Percentiles rank a stretch among this genome's conserved stretches.
These are phyloP conservation scores for Emmelina monodactyla DNA, from an alignment of 2,888 invertebrate species.

Conservation along the genomic window DNA sequence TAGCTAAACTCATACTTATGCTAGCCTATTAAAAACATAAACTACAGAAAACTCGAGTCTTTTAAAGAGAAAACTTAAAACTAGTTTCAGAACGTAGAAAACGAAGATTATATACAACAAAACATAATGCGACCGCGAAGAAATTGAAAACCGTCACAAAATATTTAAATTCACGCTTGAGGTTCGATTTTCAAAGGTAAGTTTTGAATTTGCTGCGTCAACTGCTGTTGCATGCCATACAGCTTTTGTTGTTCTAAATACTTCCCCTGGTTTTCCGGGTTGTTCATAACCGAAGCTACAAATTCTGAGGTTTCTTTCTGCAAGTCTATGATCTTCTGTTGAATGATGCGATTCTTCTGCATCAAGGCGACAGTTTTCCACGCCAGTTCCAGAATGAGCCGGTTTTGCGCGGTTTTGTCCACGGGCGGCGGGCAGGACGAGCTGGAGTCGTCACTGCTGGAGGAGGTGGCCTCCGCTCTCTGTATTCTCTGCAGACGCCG, in stretches of 20 bases:
- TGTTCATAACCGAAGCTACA: conserved; percentile 65
- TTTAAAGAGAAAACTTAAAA: no score
- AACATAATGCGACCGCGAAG: no score
- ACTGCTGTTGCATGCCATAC: conserved; percentile 16
- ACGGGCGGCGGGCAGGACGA: conserved; percentile 21
- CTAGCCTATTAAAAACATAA: no score
- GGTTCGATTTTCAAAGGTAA: background rate
- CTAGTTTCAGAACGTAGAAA: no score
- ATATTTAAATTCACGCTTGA: no score
- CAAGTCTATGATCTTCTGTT: conserved; percentile 65
- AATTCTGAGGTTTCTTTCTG: conserved; percentile 71
- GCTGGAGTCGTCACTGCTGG: conserved; percentile 20
- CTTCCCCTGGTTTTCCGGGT: conserved; percentile 47
- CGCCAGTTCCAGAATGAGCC: conserved; percentile 68
- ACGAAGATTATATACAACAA: no score
- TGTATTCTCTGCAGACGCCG: conserved; percentile 41
- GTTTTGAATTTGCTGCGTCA: background rate
- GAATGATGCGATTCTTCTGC: conserved; percentile 68
- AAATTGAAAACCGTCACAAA: no score
- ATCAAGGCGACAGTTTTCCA: conserved; percentile 70
- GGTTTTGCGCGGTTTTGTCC: conserved; percentile 38
- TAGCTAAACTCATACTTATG: no score
- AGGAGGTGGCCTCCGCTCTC: conserved; percentile 23
- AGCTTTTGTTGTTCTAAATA: conserved; percentile 34
- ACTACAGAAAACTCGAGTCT: no score